Evolutionary conservation across 2,888 invertebrate genomes (phyloP).

Genomic region (Sarcophaga variegata): DNA sequence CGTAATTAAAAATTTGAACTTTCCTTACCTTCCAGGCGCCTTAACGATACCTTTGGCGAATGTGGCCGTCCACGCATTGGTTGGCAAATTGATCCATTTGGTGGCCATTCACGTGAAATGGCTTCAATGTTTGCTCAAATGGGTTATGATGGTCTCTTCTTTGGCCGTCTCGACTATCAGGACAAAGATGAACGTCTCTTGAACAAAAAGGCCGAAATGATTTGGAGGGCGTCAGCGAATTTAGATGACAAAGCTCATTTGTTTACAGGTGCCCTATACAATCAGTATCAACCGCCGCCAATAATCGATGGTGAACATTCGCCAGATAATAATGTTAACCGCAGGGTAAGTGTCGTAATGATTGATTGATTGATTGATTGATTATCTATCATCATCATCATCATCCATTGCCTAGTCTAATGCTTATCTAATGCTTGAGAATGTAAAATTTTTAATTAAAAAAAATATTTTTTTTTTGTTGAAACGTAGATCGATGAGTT

Average conservation of each 20-base stretch:
- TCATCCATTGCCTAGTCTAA: neutral
- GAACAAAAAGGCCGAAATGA: slow-evolving; percentile 88
- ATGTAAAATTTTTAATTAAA: too few relatives aligned
- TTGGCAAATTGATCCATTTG: slow-evolving; percentile 95
- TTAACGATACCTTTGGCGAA: slow-evolving; percentile 88
- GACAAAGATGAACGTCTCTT: slow-evolving; percentile 87
- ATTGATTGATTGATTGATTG: slow-evolving; percentile 84
- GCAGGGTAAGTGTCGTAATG: slow-evolving; percentile 87
- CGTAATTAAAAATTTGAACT: neutral
- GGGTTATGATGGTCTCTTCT: slow-evolving; percentile 94
- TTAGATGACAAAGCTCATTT: slow-evolving; percentile 87
- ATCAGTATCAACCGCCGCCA: slow-evolving; percentile 93
- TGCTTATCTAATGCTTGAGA: neutral
- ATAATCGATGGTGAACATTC: slow-evolving; percentile 92
- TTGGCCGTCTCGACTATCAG: slow-evolving; percentile 93
- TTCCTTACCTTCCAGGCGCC: slow-evolving; percentile 80
- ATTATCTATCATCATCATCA: slow-evolving; percentile 46
- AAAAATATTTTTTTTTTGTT: neutral
- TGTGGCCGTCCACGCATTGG: slow-evolving; percentile 89
- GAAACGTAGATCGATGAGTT: slow-evolving; percentile 82
- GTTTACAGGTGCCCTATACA: slow-evolving; percentile 92
- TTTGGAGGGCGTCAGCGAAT: slow-evolving; percentile 90
- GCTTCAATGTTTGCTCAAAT: slow-evolving; percentile 91
- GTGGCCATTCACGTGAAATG: slow-evolving; percentile 93
- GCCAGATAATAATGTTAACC: slow-evolving; percentile 91